Evolutionary conservation across 2,113 vertebrate species (phyloP).

Genomic region (Tonatia bakeri): DNA sequence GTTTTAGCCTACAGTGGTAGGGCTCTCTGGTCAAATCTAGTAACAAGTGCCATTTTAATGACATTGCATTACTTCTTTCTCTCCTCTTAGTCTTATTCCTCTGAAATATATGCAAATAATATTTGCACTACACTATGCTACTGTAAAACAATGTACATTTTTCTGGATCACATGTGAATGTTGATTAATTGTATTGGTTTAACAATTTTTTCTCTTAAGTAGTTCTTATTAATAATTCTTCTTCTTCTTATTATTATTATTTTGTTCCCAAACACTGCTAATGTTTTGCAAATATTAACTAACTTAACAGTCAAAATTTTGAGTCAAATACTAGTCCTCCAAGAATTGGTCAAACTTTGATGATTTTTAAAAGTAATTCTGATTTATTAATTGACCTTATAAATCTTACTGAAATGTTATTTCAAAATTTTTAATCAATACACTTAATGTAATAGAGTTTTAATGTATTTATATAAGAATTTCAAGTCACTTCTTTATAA

Average conservation of each 20-base stretch:
- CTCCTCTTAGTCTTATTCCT: background rate
- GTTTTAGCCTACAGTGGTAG: background rate
- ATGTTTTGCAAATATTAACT: background rate
- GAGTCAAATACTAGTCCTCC: background rate
- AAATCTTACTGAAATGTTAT: background rate
- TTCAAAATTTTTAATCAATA: background rate
- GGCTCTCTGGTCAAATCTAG: background rate
- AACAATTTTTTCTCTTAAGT: background rate
- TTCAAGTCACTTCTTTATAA: background rate
- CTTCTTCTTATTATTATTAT: background rate
- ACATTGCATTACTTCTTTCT: background rate
- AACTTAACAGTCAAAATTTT: background rate
- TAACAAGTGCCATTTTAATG: background rate
- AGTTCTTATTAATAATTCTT: background rate
- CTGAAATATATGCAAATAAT: background rate
- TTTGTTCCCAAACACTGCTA: background rate
- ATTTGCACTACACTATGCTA: background rate
- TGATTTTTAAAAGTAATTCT: background rate
- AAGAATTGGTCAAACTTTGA: background rate
- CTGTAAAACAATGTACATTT: background rate
- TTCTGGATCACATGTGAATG: background rate
- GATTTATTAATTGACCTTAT: background rate
- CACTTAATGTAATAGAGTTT: background rate
- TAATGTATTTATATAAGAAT: background rate
- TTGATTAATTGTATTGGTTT: background rate